Evolutionary conservation across 2,113 vertebrate genomes (phyloP).

Genomic region (Chlamydotis undulata): DNA sequence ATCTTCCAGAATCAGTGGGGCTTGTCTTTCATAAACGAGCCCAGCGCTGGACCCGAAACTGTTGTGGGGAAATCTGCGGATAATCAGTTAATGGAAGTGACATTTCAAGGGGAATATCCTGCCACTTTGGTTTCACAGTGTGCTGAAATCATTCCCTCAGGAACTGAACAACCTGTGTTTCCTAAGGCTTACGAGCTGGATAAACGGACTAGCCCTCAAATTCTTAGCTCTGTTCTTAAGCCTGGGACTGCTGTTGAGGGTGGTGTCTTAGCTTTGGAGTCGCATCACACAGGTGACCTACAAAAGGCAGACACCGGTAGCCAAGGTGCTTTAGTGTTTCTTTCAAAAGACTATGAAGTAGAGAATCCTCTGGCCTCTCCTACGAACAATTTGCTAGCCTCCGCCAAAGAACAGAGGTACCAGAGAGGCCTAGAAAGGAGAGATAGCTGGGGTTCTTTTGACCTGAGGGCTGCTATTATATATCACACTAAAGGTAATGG

Average conservation of each 20-base stretch:
- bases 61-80: slow-evolving; percentile 74
- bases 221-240: slow-evolving; percentile 78
- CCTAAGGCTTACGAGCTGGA: slow-evolving; percentile 87
- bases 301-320: slow-evolving; percentile 80
- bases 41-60: slow-evolving; percentile 88
- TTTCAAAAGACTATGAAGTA: slow-evolving; percentile 87
- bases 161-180: slow-evolving; percentile 84
- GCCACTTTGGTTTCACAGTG: slow-evolving; percentile 80
- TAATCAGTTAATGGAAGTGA: slow-evolving; percentile 82
- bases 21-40: slow-evolving; percentile 98
- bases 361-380: slow-evolving; percentile 85
- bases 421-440: slow-evolving; percentile 89
- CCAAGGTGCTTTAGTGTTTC: slow-evolving; percentile 85
- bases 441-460: slow-evolving; percentile 91
- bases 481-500: slow-evolving; percentile 98
- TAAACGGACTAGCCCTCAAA: slow-evolving; percentile 92
- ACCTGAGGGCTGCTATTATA: slow-evolving; percentile 93
- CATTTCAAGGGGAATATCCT: slow-evolving; percentile 87
- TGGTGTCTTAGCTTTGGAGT: slow-evolving; percentile 80
- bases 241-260: slow-evolving; percentile 76
- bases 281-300: slow-evolving; percentile 80
- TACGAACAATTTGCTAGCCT: slow-evolving; percentile 86
- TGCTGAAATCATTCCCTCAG: slow-evolving; percentile 81
- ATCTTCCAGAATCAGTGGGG: slow-evolving; percentile 99
- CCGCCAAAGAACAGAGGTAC: slow-evolving; percentile 87